A percentile compares a stretch with the other conserved stretches of the same genome.
Conservation (phyloP, 2,797 vertebrate species). For the Pangasius mekongensis region DNA sequence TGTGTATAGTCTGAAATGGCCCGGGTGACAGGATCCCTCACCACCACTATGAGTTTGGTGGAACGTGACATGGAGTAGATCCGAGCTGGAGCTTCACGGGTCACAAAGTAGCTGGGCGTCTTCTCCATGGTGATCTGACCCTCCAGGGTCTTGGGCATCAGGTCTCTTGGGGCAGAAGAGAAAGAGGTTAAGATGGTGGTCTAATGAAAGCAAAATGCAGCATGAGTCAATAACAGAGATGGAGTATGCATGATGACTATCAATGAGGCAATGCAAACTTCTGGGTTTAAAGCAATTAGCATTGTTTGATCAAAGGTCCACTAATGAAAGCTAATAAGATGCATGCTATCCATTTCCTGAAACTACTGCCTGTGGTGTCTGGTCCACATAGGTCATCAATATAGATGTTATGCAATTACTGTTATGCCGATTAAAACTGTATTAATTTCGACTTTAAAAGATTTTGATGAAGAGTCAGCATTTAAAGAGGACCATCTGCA, state of each 20-base stretch:
- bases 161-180: constrained; percentile 72
- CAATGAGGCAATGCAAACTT: background rate
- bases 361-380: background rate
- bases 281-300: constrained; percentile 65
- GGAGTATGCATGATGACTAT: constrained; percentile 48
- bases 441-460: background rate
- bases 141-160: constrained; percentile 90
- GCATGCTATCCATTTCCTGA: background rate
- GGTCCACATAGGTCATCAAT: background rate
- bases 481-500: background rate
- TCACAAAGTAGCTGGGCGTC: constrained; percentile 92
- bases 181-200: constrained; percentile 44
- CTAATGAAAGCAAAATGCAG: constrained; percentile 54
- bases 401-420: background rate
- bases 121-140: constrained; percentile 97
- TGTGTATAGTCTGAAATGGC: constrained; percentile 83
- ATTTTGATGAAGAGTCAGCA: background rate
- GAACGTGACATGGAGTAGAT: constrained; percentile 86
- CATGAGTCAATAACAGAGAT: constrained; percentile 72
- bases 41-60: constrained; percentile 91
- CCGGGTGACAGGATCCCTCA: constrained; percentile 89
- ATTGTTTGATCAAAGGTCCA: constrained; percentile 55
- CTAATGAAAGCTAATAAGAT: constrained; percentile 14
- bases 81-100: constrained; percentile 85
- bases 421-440: background rate